phyloP scores from a whole-genome alignment of 2,113 vertebrate species.

The Halcyon senegalensis region DNA sequence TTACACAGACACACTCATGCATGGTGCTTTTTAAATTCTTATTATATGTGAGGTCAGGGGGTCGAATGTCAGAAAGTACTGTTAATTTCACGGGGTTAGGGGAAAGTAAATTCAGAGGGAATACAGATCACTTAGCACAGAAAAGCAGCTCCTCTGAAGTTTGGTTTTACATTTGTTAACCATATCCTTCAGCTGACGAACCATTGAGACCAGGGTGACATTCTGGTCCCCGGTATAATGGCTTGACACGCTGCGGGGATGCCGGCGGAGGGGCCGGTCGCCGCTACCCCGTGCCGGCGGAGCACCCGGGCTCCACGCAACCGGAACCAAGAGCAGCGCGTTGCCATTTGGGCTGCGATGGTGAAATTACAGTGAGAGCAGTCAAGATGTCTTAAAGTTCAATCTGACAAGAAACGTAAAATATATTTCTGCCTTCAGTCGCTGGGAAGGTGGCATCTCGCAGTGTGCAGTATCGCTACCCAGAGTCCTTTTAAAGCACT shows the following conservation, averaged over 20 bases:
- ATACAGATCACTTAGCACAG: constrained; percentile 99
- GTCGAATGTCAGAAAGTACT: constrained; percentile 95
- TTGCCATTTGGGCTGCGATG: constrained; percentile 80
- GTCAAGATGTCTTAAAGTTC: constrained; percentile 77
- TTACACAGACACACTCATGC: constrained; percentile 97
- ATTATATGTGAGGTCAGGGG: constrained; percentile 95
- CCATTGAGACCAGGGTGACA: constrained; percentile 89
- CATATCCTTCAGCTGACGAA: constrained; percentile 92
- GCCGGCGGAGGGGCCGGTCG: constrained; percentile 16
- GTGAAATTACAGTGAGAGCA: constrained; percentile 71
- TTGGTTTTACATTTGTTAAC: constrained; percentile 95
- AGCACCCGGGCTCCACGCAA: constrained; percentile 76
- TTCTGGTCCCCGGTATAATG: constrained; percentile 81
- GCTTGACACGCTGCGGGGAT: constrained; percentile 80
- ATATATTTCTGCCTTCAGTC: constrained; percentile 71
- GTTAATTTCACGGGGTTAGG: constrained; percentile 99
- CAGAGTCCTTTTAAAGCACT: not conserved
- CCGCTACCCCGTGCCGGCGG: constrained; percentile 58
- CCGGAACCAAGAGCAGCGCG: constrained; percentile 75
- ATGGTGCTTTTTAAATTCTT: constrained; percentile 98
- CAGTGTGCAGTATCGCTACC: not conserved
- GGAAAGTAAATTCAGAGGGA: constrained; percentile 97
- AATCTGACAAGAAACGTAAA: constrained; percentile 78
- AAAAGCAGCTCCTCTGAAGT: constrained; percentile 87
- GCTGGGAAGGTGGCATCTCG: constrained; percentile 61